Base-by-base conservation (phyloP, 2,113 vertebrate species). In the Ranitomeya variabilis region DNA sequence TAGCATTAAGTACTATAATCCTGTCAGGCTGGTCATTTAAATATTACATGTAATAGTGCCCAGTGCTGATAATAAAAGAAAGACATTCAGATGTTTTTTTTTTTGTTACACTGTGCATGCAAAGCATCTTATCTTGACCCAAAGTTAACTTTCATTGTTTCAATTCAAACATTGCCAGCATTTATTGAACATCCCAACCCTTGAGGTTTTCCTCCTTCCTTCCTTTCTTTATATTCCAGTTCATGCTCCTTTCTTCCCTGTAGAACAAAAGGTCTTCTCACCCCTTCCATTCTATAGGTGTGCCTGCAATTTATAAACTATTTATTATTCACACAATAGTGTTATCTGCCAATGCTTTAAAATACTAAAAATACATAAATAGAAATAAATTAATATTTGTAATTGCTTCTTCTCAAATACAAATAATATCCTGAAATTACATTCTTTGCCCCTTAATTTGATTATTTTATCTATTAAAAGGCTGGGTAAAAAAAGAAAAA, bases 61-160 rank as follows among this genome's bases (percentile, higher is more conserved):
- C 23, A 80, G 45, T 67, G 14, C 74, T 67, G n/a, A 19, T 80
- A 37, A 74, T 73, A 80, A 74, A 73, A 77, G 37, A 74, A 87
- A 80, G n/a, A 67, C 60, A 31, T 87, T 79, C 76, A 80, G 76
- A 88, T 82, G 76, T 80, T 71, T 87, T 81, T 51, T 54, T 67
- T 31, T 73, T 73, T 76, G 37, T 52, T 3, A 59, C 54, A 81
- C 60, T 55, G 26, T 74, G 84, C 71, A 62, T 45, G 84, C 31
- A 23, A 82, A 69, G 66, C 55, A 83, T 88, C n/a, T 55, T 83
- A 88, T 84, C 45, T 55, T 83, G 87, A 88, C 87, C 87, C 76
- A 78, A 78, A 77, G 71, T 88, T 83, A 88, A 88, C 80, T 83
- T 77, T 59, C 62, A 84, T 83, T 83, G 87, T 87, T 87, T 80